Evolutionary conservation across 2,888 invertebrate species (phyloP).

Genomic region (Drosophila anomalata): DNA sequence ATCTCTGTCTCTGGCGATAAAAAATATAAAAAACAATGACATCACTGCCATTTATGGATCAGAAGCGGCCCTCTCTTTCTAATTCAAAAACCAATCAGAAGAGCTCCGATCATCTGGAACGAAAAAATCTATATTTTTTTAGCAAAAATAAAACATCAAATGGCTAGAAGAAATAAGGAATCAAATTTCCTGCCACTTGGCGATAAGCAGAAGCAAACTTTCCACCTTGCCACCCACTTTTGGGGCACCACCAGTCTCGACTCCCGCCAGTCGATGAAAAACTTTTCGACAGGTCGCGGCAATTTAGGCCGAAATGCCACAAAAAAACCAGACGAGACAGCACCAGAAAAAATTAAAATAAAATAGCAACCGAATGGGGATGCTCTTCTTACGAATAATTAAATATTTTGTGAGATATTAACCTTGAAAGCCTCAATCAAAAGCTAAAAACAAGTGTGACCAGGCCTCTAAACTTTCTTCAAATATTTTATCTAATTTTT

Average conservation of each 20-base stretch:
- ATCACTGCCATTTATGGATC: too few species aligned
- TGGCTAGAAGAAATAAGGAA: neutral
- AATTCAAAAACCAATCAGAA: neutral
- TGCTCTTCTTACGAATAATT: neutral
- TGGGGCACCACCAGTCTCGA: neutral
- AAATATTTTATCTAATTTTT: too few species aligned
- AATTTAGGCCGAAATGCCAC: constrained; percentile 69
- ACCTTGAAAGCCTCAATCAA: too few species aligned
- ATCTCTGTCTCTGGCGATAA: neutral
- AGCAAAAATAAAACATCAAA: neutral
- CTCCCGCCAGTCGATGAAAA: constrained; percentile 58
- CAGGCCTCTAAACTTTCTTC: too few species aligned
- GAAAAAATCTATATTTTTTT: neutral
- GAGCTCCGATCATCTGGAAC: neutral
- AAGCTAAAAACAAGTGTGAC: too few species aligned
- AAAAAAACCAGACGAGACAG: constrained; percentile 28
- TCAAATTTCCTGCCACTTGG: constrained; percentile 46
- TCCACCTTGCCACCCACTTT: constrained; percentile 24
- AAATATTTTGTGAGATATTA: too few species aligned
- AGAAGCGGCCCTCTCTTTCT: too few species aligned
- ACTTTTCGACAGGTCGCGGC: constrained; percentile 68
- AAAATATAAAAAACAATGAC: neutral
- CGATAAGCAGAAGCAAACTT: constrained; percentile 33
- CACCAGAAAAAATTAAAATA: neutral
- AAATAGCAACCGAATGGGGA: neutral